Percentiles rank a stretch among this genome's conserved stretches.
These are phyloP conservation scores for Pherbina coryleti DNA, from an alignment of 2,888 invertebrate species.

Conservation along the genomic window DNA sequence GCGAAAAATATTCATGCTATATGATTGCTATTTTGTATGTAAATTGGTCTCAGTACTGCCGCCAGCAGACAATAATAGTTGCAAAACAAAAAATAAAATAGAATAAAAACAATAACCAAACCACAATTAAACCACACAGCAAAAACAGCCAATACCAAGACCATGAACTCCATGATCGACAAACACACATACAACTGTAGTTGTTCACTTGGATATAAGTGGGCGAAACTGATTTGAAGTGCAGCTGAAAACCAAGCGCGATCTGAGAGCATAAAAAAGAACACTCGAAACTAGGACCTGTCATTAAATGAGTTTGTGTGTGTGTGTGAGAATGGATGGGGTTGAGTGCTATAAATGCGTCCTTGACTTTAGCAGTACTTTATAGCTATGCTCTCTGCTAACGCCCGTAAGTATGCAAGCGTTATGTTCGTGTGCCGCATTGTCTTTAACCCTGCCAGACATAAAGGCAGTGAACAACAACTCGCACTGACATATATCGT, in stretches of 20 bases:
- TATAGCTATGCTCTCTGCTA: background rate
- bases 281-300: background rate
- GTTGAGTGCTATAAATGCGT: background rate
- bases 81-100: background rate
- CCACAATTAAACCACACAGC: background rate
- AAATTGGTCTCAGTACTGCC: too few relatives aligned
- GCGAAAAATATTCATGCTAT: too few relatives aligned
- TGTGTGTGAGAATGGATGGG: background rate
- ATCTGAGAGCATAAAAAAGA: background rate
- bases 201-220: background rate
- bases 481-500: background rate
- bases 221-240: background rate
- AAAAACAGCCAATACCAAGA: background rate
- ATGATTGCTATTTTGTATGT: too few relatives aligned
- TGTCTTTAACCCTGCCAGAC: conserved; percentile 11
- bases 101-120: background rate
- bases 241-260: too few relatives aligned
- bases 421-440: background rate
- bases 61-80: too few relatives aligned
- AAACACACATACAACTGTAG: background rate
- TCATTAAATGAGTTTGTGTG: background rate
- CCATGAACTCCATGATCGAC: conserved; percentile 1
- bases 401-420: too few relatives aligned
- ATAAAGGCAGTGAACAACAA: background rate
- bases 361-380: conserved; percentile 14